phyloP scores from a whole-genome alignment of 35 echinoderm and acorn worm genomes.

The Anneissia japonica region DNA sequence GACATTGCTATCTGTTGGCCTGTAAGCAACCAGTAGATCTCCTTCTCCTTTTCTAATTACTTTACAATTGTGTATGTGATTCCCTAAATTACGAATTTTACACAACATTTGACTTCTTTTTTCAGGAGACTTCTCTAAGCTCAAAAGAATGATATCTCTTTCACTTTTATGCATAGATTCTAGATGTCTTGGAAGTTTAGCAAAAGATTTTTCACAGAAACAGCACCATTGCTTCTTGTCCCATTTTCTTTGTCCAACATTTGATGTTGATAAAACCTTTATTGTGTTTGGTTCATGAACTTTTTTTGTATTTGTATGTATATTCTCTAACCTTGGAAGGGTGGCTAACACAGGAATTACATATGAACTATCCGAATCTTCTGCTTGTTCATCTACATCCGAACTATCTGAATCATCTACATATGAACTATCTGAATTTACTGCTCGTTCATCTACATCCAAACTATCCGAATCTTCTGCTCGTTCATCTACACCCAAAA shows the following conservation, averaged over 20 bases:
- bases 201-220: neutral
- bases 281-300: neutral
- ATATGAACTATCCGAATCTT: neutral
- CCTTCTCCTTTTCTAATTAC: neutral
- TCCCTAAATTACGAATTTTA: slow-evolving; percentile 5
- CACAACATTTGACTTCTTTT: neutral
- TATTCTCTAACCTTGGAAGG: neutral
- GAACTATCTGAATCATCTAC: neutral
- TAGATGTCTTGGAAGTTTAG: slow-evolving; percentile 9
- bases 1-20: neutral
- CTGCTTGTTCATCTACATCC: neutral
- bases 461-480: no score
- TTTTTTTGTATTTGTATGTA: neutral
- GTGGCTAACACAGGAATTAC: neutral
- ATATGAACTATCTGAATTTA: no score
- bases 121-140: neutral
- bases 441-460: no score
- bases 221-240: neutral
- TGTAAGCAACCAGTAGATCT: neutral
- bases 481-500: no score
- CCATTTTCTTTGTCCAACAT: neutral
- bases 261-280: neutral
- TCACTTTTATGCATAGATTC: neutral
- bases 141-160: neutral
- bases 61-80: slow-evolving; percentile 8